phyloP scores from a whole-genome alignment of 2,888 invertebrate species.

The Erebia palarica region DNA sequence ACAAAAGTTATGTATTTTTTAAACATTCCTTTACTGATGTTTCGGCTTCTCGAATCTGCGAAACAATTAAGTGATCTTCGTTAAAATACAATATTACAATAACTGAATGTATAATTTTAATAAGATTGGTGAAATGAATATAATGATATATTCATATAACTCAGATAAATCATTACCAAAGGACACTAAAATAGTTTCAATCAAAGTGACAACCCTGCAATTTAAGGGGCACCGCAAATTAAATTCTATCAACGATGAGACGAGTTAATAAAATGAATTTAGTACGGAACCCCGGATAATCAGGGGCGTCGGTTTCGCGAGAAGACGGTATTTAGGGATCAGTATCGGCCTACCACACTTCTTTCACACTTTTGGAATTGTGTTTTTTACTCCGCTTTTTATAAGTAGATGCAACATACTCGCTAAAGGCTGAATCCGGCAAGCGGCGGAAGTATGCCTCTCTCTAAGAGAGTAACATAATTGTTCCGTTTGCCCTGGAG shows the following conservation, averaged over 20 bases:
- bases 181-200: no score
- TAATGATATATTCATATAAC: no score
- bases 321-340: slow-evolving; percentile 60
- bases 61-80: no score
- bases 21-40: neutral
- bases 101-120: no score
- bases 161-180: no score
- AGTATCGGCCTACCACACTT: slow-evolving; percentile 46
- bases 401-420: no score
- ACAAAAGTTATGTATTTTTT: neutral
- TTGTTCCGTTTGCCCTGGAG: no score
- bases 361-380: neutral
- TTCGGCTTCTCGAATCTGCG: neutral
- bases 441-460: no score
- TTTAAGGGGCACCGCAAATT: slow-evolving; percentile 41
- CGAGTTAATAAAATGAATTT: slow-evolving; percentile 81
- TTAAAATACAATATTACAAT: no score
- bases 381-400: neutral
- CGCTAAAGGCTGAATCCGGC: no score
- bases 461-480: no score
- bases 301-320: slow-evolving; percentile 51
- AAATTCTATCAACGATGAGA: slow-evolving; percentile 80
- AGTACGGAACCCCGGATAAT: slow-evolving; percentile 67
- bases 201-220: slow-evolving; percentile 37
- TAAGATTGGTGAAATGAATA: no score